Percentiles rank a stretch among this genome's conserved stretches.
Evolutionary conservation across 2,888 invertebrate species (phyloP).

Genomic region (Catocala nupta): DNA sequence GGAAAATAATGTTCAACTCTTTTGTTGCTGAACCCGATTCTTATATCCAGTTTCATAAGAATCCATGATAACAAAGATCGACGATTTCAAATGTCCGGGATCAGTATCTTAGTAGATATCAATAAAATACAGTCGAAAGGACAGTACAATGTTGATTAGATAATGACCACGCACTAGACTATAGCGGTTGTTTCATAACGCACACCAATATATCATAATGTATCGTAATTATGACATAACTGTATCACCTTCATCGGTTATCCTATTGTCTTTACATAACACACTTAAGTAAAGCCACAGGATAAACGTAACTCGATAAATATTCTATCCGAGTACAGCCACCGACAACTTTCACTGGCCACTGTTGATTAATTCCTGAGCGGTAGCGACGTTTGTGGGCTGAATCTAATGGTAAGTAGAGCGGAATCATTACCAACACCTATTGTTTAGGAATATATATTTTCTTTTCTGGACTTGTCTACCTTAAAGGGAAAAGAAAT

Average conservation of each 20-base stretch:
- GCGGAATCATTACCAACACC: conserved; percentile 26
- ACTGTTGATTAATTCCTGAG: conserved; percentile 66
- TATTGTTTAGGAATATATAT: background rate
- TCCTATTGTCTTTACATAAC: conserved; percentile 47
- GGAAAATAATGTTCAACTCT: too few relatives aligned
- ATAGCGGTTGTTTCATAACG: conserved; percentile 9
- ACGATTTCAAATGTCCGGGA: too few relatives aligned
- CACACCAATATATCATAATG: conserved; percentile 22
- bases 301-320: conserved; percentile 42
- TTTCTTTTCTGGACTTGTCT: background rate
- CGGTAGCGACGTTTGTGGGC: conserved; percentile 55
- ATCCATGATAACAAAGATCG: too few relatives aligned
- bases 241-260: conserved; percentile 18
- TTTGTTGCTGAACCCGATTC: too few relatives aligned
- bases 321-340: conserved; percentile 50
- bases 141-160: too few relatives aligned
- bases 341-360: conserved; percentile 69
- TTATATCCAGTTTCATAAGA: too few relatives aligned
- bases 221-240: conserved; percentile 29
- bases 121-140: too few relatives aligned
- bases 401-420: conserved; percentile 60
- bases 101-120: too few relatives aligned
- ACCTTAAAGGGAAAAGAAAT: background rate
- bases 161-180: background rate
- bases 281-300: conserved; percentile 33